Percentiles rank a stretch among this genome's conserved stretches.
Evolutionary conservation across 2,888 invertebrate species (phyloP).

Genomic region (Lathronympha strigana): DNA sequence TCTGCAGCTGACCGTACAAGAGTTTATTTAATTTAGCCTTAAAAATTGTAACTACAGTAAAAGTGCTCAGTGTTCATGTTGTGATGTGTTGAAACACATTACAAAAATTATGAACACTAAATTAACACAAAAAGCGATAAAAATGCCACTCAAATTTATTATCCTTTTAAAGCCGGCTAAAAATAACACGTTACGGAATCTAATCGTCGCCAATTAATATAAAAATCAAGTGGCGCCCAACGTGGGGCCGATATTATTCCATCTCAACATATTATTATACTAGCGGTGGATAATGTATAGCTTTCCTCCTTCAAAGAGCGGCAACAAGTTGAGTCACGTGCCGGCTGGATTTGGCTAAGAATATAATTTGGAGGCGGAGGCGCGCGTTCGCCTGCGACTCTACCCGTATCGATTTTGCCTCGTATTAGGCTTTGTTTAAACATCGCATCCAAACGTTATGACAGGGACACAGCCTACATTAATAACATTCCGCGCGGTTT

Average conservation of each 20-base stretch:
- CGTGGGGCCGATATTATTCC: conserved; percentile 60
- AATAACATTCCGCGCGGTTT: conserved; percentile 29
- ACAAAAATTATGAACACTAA: no score
- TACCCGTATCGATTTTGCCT: conserved; percentile 75
- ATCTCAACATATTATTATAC: conserved; percentile 56
- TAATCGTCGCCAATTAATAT: conserved; percentile 26
- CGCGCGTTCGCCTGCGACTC: conserved; percentile 74
- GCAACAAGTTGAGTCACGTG: conserved; percentile 84
- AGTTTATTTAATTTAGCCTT: no score
- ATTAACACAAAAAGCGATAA: background rate
- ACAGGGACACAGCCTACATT: conserved; percentile 54
- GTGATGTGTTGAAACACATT: no score
- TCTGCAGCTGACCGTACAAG: no score
- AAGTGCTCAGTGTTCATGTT: no score
- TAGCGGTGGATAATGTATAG: conserved; percentile 49
- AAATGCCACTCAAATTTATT: background rate
- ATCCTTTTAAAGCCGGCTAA: background rate
- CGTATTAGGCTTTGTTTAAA: conserved; percentile 71
- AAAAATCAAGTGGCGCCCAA: conserved; percentile 62
- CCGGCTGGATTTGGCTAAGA: conserved; percentile 70
- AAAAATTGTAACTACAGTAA: no score
- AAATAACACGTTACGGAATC: background rate
- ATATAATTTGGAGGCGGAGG: conserved; percentile 73
- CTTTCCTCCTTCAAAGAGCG: conserved; percentile 56
- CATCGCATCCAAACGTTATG: conserved; percentile 57